Base-by-base conservation (phyloP, 2,888 invertebrate species). In the Malacosoma neustria region DNA sequence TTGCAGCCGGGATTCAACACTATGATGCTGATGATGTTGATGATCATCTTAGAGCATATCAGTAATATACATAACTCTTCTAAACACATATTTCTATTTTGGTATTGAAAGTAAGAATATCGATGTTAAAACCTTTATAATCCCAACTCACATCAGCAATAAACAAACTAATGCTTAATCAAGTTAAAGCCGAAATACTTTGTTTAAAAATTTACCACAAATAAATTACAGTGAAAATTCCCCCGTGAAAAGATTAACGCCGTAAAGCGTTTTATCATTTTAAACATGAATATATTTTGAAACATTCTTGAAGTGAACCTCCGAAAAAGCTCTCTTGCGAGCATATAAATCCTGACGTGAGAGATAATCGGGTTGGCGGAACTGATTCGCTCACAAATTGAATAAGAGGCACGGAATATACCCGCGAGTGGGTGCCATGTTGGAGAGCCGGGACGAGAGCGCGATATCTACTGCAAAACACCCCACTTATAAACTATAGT, bases 311-410 rank as follows among this genome's bases (percentile, higher is more conserved):
- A 49, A 54, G 57, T 52, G 57, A 66, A 65, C 56, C 62, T 62
- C 59, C 57, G 57, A 60, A 65, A 68, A 71, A 62, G 62, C 69
- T 61, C 66, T 69, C 67, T 62, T 63, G 67, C 61, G 71, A 74
- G 70, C 68, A 68, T 72, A 75, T 79, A 77, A 79, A 80, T 72
- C 72, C 67, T 62, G 71, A 72, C 73, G 71, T 74, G 73, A 69
- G 72, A 79, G 72, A 80, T 82, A 82, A 81, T 80, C 77, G 72
- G 67, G 76, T 80, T 80, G 75, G 73, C 67, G 72, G 75, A 75
- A 77, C 79, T 79, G 81, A 81, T 82, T 82, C 76, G 72, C 70
- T 77, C 72, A 64, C 76, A 82, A 81, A 81, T 82, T 81, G 77
- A 81, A 82, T 81, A 77, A 81, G 73, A 75, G 75, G 67, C 66